phyloP scores from a whole-genome alignment of 2,113 vertebrate genomes.

The Calonectris borealis region DNA sequence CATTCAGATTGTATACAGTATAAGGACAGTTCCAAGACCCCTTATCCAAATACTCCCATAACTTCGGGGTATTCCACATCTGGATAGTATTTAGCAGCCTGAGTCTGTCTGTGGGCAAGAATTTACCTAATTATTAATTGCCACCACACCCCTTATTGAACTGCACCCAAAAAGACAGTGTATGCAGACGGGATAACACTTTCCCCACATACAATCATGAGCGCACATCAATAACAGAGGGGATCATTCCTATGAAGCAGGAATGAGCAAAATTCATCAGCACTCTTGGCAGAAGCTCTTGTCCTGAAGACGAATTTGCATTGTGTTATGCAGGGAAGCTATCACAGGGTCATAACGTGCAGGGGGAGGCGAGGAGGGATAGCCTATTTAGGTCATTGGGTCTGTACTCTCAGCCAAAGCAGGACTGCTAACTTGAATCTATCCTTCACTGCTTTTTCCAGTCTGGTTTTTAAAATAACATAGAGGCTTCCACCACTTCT shows the following conservation, averaged over 20 bases:
- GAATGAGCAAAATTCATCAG: background rate
- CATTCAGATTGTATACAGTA: background rate
- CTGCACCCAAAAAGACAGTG: background rate
- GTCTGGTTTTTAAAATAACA: background rate
- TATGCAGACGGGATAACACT: background rate
- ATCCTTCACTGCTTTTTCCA: background rate
- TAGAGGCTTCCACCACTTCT: background rate
- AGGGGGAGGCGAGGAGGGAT: background rate
- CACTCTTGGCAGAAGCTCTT: background rate
- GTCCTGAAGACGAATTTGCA: background rate
- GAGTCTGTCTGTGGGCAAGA: background rate
- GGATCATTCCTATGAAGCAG: background rate
- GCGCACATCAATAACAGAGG: background rate
- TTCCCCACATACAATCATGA: fast-evolving
- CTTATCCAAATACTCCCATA: background rate
- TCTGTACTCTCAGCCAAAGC: background rate
- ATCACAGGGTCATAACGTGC: fast-evolving
- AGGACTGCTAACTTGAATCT: background rate
- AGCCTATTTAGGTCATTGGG: background rate
- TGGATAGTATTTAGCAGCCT: background rate
- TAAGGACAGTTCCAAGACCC: background rate
- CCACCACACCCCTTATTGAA: background rate
- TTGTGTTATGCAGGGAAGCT: background rate
- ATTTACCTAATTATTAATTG: background rate
- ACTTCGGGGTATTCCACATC: background rate